A percentile compares a stretch with the other conserved stretches of the same genome.
Evolutionary conservation across 1,140 invertebrate species (phyloP).

Genomic region (Drosophila nebulosa): DNA sequence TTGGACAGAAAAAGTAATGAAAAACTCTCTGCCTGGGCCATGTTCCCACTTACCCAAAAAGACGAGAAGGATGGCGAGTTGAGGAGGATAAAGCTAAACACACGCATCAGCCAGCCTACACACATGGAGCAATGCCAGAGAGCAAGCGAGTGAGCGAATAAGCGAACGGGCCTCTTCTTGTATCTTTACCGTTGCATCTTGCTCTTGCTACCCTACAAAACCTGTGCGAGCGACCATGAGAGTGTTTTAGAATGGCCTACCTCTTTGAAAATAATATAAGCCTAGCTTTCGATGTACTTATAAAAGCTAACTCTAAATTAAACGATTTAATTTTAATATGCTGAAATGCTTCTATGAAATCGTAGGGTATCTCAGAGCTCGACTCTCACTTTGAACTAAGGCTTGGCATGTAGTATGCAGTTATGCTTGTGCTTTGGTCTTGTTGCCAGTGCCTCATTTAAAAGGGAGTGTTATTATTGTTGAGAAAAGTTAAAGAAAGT

Average conservation of each 20-base stretch:
- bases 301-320: no score
- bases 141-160: not conserved
- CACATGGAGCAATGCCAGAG: slow-evolving; percentile 23
- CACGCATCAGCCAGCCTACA: not conserved
- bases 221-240: not conserved
- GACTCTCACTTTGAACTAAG: not conserved
- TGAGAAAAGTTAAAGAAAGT: no score
- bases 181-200: slow-evolving; percentile 62
- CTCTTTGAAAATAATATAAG: no score
- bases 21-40: slow-evolving; percentile 29
- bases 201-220: not conserved
- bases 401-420: not conserved
- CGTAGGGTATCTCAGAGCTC: not conserved
- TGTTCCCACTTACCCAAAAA: not conserved
- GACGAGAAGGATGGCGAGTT: not conserved
- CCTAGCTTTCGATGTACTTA: no score
- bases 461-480: no score
- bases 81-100: not conserved
- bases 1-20: slow-evolving; percentile 55
- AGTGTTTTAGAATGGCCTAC: not conserved
- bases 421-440: not conserved
- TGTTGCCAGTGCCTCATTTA: not conserved
- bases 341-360: not conserved
- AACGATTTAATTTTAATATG: no score
- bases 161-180: slow-evolving; percentile 34